Evolutionary conservation across 2,888 invertebrate genomes (phyloP).

Genomic region (Parelbella ahira): DNA sequence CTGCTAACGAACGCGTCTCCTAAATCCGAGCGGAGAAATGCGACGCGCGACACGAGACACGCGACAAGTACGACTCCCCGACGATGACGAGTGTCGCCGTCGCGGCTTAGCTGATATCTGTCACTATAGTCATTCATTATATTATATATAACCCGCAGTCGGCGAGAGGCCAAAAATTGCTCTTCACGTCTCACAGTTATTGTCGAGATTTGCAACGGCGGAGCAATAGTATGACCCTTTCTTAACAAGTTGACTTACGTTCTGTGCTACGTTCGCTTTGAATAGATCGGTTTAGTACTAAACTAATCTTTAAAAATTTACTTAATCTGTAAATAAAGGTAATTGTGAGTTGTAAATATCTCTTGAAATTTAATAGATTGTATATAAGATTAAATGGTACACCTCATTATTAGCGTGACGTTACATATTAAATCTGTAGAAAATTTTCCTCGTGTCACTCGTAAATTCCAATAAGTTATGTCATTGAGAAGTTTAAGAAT

Average conservation of each 20-base stretch:
- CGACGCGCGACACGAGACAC: neutral
- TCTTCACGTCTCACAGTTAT: constrained; percentile 43
- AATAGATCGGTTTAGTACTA: too few species aligned
- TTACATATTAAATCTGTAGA: too few species aligned
- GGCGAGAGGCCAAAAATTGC: constrained; percentile 51
- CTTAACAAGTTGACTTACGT: constrained; percentile 14
- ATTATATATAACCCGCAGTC: constrained; percentile 45
- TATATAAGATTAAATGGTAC: too few species aligned
- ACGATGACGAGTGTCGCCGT: constrained; percentile 21
- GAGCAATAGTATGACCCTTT: constrained; percentile 21
- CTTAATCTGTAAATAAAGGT: too few species aligned
- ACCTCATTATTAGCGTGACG: too few species aligned
- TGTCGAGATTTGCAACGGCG: constrained; percentile 51
- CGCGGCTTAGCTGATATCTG: constrained; percentile 39
- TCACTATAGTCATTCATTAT: too few species aligned
- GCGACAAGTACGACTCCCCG: neutral
- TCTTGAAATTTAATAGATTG: too few species aligned
- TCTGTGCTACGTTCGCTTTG: constrained; percentile 9
- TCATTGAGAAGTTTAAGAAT: too few species aligned
- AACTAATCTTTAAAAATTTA: too few species aligned
- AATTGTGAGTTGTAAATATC: too few species aligned
- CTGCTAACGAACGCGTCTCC: constrained; percentile 1
- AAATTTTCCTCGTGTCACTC: too few species aligned
- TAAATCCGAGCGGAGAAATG: constrained; percentile 2
- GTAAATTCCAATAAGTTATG: too few species aligned